These are phyloP conservation scores for Cryptoprocta ferox DNA, from an alignment of 2,797 vertebrate species.

Conservation along the genomic window DNA sequence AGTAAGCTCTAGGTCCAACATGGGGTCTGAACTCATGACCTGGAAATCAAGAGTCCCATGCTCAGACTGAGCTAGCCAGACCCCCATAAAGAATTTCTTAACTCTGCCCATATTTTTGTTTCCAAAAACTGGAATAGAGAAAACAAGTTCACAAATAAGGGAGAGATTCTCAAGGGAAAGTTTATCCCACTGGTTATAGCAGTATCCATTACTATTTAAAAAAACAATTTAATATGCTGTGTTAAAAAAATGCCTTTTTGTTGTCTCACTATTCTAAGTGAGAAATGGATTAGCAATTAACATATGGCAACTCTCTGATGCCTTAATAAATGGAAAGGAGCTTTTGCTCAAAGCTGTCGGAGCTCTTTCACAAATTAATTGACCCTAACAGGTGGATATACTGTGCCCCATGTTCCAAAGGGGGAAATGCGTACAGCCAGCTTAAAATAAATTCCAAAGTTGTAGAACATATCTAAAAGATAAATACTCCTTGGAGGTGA, in stretches of 20 bases:
- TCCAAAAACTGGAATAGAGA: conserved; percentile 30
- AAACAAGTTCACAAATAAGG: conserved; percentile 26
- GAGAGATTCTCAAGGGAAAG: background rate
- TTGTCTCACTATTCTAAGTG: conserved; percentile 11
- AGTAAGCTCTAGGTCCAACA: background rate
- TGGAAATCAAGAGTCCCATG: background rate
- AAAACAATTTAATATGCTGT: background rate
- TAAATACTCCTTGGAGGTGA: conserved; percentile 36
- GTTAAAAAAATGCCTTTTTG: conserved; percentile 46
- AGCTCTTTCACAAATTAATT: conserved; percentile 72
- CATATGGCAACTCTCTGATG: conserved; percentile 42
- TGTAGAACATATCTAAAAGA: conserved; percentile 25
- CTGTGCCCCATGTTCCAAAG: background rate
- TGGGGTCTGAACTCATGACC: background rate
- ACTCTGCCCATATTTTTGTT: background rate
- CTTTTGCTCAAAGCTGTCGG: conserved; percentile 28
- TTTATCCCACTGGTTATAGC: conserved; percentile 33
- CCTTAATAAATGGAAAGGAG: conserved; percentile 52
- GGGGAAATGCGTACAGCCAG: background rate
- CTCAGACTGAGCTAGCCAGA: background rate
- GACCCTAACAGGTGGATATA: background rate
- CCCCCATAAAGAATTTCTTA: background rate
- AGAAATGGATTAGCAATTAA: conserved; percentile 52
- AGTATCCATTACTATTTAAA: background rate
- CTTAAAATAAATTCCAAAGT: conserved; percentile 71